These are phyloP conservation scores for Capra hircus DNA, from an alignment of 2,113 vertebrate genomes.

Conservation along the genomic window DNA sequence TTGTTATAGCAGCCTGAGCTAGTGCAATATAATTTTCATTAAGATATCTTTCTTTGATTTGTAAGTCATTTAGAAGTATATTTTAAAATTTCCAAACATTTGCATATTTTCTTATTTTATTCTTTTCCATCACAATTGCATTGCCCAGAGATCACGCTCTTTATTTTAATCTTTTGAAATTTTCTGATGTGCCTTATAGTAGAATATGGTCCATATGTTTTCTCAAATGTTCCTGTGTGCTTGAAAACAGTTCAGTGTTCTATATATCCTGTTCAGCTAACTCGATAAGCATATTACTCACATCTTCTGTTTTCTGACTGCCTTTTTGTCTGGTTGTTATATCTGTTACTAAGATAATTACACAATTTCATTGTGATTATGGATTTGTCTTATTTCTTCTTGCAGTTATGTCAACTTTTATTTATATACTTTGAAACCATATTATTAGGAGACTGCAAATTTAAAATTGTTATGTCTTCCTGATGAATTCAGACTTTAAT, in stretches of 20 bases:
- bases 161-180: conserved; percentile 23
- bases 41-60: background rate
- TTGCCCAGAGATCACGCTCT: background rate
- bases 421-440: background rate
- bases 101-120: background rate
- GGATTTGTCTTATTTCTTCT: conserved; percentile 35
- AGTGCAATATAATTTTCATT: background rate
- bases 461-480: background rate
- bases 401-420: conserved; percentile 12
- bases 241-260: conserved; percentile 1
- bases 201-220: background rate
- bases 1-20: background rate
- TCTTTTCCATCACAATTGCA: background rate
- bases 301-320: background rate
- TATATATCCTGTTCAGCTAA: background rate
- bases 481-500: background rate
- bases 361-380: conserved; percentile 16
- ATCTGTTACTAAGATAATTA: conserved; percentile 18
- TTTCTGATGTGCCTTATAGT: background rate
- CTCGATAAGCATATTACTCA: background rate
- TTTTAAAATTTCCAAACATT: background rate
- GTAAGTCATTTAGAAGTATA: background rate
- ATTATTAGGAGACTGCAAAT: background rate
- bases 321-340: background rate
- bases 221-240: background rate